Base-by-base conservation (phyloP, 1,140 invertebrate genomes). In the Drosophila oshimai region DNA sequence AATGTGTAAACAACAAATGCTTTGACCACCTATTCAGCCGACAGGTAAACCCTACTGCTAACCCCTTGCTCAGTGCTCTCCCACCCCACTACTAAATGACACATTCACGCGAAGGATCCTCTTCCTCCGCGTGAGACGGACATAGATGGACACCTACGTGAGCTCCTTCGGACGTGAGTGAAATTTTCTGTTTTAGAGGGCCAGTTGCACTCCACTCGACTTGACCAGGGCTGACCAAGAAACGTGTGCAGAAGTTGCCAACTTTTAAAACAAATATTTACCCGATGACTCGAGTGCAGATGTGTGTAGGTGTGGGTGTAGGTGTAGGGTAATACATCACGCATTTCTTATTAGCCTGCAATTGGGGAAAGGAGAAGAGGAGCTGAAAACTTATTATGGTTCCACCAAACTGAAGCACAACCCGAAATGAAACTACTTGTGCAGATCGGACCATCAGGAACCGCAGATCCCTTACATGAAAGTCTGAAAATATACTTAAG, bases 331-430 rank as follows among this genome's bases (percentile, higher is more conserved):
- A 74, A 83, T 70, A 79, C 79, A 71, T 68, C 55, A 84, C 80
- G 80, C 81, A 84, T 84, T 86, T 80, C 75, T 79, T 79, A 84
- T 84, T 75, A 79, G 80, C 75, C 57, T 47, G 70, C 65, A 64
- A 42, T 67, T n/a, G 36, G 28, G 37, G 33, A 54, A 67, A 75
- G 28, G 37, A 36, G 49, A 67, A 75, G 50, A 51, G 55, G 53
- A 26, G 55, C 49, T 51, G 33, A 33, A 83, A 84, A 74, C 73
- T 83, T 81, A 77, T 73, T 83, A 64, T 61, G 47, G 44, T 28
- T 28, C 28, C 34, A 36, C 33, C 20, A 53, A 46, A 29, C 5
- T 20, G 49, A 24, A 39, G 51, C 37, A 33, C 17, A 42, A 15
- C 15, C 41, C 29, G 41, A 47, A 45, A 58, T 18, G 26, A 50